Evolutionary conservation across 2,888 invertebrate genomes (phyloP).

Genomic region (Trachelus stipa): DNA sequence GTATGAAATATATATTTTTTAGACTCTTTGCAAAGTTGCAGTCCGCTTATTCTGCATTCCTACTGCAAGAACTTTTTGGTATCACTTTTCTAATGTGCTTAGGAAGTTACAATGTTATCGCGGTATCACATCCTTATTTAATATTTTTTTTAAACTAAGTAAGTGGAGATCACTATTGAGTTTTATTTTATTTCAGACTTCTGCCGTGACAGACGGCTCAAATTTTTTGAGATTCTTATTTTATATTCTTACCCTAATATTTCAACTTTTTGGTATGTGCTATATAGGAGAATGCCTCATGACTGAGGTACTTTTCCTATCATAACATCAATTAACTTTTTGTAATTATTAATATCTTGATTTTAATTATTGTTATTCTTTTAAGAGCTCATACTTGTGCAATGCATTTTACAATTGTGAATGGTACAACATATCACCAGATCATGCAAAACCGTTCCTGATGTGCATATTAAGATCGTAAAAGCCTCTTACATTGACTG

Average conservation of each 20-base stretch:
- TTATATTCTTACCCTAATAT: conserved; percentile 27
- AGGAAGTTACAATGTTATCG: conserved; percentile 17
- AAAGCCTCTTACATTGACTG: conserved; percentile 66
- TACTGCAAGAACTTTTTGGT: conserved; percentile 22
- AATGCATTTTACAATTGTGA: conserved; percentile 68
- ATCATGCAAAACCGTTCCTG: conserved; percentile 62
- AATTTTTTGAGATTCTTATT: conserved; percentile 15
- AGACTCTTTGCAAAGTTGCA: background rate
- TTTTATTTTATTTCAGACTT: background rate
- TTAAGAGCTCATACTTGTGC: conserved; percentile 64
- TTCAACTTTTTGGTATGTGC: conserved; percentile 34
- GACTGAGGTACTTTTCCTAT: conserved; percentile 26
- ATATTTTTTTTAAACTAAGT: background rate
- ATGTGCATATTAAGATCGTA: conserved; percentile 68
- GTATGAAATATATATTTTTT: background rate
- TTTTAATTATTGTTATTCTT: background rate
- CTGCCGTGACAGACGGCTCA: background rate
- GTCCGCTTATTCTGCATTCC: conserved; percentile 4
- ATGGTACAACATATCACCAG: conserved; percentile 63
- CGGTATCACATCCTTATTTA: conserved; percentile 10
- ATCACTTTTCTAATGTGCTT: conserved; percentile 26
- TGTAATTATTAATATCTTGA: background rate
- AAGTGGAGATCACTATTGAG: background rate
- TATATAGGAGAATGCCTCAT: conserved; percentile 37
- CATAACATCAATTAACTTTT: background rate